Conservation (phyloP, 2,888 invertebrate species). For the Dromius quadrimaculatus region DNA sequence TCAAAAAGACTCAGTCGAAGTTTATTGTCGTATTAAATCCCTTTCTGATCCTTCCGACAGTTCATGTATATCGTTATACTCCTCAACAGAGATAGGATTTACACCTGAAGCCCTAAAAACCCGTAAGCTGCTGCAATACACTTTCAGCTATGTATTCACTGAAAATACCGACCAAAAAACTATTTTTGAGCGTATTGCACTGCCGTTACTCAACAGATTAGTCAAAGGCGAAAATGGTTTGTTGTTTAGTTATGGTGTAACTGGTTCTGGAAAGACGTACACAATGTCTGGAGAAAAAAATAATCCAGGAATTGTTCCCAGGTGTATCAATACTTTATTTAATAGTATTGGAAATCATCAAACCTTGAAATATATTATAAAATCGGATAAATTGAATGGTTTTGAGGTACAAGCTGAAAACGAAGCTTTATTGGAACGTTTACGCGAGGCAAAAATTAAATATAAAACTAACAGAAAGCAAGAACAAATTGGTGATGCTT, state of each 20-base stretch:
- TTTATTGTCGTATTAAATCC: slow-evolving; percentile 89
- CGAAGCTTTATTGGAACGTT: slow-evolving; percentile 83
- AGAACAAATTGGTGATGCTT: too few relatives aligned
- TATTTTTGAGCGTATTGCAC: slow-evolving; percentile 84
- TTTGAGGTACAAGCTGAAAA: slow-evolving; percentile 91
- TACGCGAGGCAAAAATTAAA: slow-evolving; percentile 58
- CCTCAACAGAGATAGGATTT: slow-evolving; percentile 76
- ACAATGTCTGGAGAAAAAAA: slow-evolving; percentile 87
- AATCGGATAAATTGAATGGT: slow-evolving; percentile 93
- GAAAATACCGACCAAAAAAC: slow-evolving; percentile 83
- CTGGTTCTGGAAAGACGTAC: slow-evolving; percentile 96
- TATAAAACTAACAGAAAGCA: slow-evolving; percentile 55
- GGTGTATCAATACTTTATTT: slow-evolving; percentile 92
- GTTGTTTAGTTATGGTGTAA: slow-evolving; percentile 97
- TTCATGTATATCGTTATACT: slow-evolving; percentile 78
- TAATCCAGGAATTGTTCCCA: slow-evolving; percentile 88
- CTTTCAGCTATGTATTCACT: slow-evolving; percentile 89
- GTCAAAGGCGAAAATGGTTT: slow-evolving; percentile 92
- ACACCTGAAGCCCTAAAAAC: slow-evolving; percentile 73
- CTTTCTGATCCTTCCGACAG: slow-evolving; percentile 75
- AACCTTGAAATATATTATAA: slow-evolving; percentile 90
- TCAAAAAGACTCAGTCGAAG: slow-evolving; percentile 89
- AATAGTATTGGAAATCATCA: slow-evolving; percentile 88
- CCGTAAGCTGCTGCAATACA: slow-evolving; percentile 79
- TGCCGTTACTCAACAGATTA: slow-evolving; percentile 88